Base-by-base conservation (phyloP, 2,888 invertebrate genomes). In the Cryptops parisi region DNA sequence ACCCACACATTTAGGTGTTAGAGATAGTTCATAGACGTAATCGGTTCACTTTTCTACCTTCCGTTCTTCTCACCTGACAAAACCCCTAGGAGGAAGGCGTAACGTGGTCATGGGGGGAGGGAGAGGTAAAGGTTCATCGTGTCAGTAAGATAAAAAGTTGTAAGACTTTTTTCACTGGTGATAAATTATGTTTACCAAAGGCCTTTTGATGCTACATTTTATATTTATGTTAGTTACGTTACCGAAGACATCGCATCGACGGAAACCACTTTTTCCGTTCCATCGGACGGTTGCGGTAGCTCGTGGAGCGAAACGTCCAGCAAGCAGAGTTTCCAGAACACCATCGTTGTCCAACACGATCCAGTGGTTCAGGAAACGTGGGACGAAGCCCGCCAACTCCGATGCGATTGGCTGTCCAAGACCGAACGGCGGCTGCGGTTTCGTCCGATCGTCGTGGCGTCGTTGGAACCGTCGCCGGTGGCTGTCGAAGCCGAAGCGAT, bases 381-480 rank as follows among this genome's bases (percentile, higher is more conserved):
- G 68, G 81, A 81, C 64, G 76, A 78, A 43, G 81, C 81, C 0
- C 72, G 80, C 59, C 78, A 79, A 69, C 70, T 76, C 26, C 70
- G 74, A 0, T 76, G 75, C 58, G 68, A 68, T 60, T 64, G 63
- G 56, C 65, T 64, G n/a, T 60, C 53, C 59, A 58, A 54, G 19
- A 56, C 54, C 41, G 54, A 57, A 15, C 72, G 67, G 60, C 60
- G 58, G 55, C 61, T 64, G 2, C 58, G 60, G 57, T 71, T 79
- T 60, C 76, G 76, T 60, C 81, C 81, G 0, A 79, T 81, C 61
- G 77, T 79, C 65, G 81, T 70, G 12, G 80, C 80, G 58, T 80
- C 80, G 79, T 66, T 81, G 23, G 80, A 80, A 60, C 78, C 80
- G 0, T 75, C 81, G 2, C 77, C 78, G 0, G 79, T 81, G 0